phyloP scores from a whole-genome alignment of 2,797 vertebrate genomes.

The Onychomys torridus region DNA sequence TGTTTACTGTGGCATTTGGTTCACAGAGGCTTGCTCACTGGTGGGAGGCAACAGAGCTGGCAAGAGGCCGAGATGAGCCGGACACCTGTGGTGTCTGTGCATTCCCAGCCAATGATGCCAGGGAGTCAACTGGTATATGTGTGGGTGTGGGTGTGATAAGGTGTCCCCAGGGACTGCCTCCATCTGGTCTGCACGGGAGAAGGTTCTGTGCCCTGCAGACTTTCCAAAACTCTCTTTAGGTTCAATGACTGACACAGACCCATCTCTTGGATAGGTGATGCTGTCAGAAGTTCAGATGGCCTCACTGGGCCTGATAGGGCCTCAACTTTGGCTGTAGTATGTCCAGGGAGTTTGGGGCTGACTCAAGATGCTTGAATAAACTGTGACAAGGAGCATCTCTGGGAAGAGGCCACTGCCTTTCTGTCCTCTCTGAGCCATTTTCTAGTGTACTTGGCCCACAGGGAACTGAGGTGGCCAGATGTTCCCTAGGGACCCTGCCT shows the following conservation, averaged over 20 bases:
- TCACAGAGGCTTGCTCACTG: background rate
- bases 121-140: background rate
- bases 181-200: background rate
- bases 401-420: background rate
- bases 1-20: background rate
- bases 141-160: background rate
- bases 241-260: background rate
- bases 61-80: background rate
- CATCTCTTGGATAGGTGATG: background rate
- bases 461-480: background rate
- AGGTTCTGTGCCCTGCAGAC: background rate
- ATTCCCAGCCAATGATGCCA: background rate
- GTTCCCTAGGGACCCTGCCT: background rate
- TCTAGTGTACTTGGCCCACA: background rate
- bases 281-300: background rate
- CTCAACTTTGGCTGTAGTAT: background rate
- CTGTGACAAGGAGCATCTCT: background rate
- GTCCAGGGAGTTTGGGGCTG: background rate
- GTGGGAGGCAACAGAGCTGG: background rate
- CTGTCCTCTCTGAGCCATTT: background rate
- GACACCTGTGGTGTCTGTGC: background rate
- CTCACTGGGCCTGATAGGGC: background rate
- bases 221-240: background rate
- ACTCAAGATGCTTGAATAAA: background rate
- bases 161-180: background rate